Evolutionary conservation across 2,797 vertebrate species (phyloP), one percentile per base, ranked within the genome.

Genomic region (Discoglossus pictus): DNA sequence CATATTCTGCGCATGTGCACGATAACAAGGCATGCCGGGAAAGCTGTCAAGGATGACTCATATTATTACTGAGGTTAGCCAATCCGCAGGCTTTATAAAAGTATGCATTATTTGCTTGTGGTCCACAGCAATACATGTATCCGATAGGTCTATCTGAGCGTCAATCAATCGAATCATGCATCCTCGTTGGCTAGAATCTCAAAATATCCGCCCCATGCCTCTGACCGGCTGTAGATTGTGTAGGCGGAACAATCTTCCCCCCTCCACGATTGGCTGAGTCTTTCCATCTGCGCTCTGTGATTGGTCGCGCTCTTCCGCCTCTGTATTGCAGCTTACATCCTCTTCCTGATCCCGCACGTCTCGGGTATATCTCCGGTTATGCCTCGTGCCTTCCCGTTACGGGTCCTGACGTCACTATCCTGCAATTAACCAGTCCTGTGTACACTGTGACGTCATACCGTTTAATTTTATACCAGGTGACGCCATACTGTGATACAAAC

Each of bases 21-120:
- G 1, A 20, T 17, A 31, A 20, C 53, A 67, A 50, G 13, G 68
- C 43, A 63, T 54, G 13, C 4, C 13, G 60, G 67, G 9, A n/a
- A 1, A 17, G 1, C 12, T 27, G 17, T 58, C 44, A 40, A 58
- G 2, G 64, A 21, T 67, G 64, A 67, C 43, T 59, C 15, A 27
- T 20, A 21, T 16, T 3, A 2, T 21, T 10, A 12, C 44, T 47
- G 44, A 9, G 13, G 7, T 7, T 25, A 8, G 7, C 63, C 43
- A 56, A 56, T 66, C 43, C 16, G 12, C 34, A n/a, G 20, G 6
- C 12, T 4, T 2, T 1, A 1, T 13, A 13, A 13, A 12, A 6
- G 6, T 55, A 17, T 21, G 1, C 10, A 0, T 27, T n/a, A 1
- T 31, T 46, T 54, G 2, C 21, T 17, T 39, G 52, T 44, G 47